A percentile compares a stretch with the other conserved stretches of the same genome.
Conservation (phyloP, 2,888 invertebrate species). For the Caenorhabditis sulstoni region DNA sequence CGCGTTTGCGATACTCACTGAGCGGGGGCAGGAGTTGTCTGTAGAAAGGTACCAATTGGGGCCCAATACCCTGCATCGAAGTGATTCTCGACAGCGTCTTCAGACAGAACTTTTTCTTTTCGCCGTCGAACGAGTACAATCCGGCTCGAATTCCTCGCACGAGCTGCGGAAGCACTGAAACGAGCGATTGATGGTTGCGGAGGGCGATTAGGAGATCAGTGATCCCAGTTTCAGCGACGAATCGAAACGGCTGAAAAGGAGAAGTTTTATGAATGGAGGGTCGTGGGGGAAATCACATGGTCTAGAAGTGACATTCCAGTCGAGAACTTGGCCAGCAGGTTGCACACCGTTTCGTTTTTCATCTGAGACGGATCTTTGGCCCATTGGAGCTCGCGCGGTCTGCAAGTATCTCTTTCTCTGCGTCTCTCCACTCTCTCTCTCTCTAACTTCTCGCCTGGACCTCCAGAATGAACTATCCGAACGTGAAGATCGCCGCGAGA, state of each 20-base stretch:
- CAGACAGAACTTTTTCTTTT: slow-evolving; percentile 69
- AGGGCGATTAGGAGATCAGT: slow-evolving; percentile 67
- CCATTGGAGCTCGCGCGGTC: slow-evolving; percentile 58
- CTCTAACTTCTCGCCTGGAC: slow-evolving; percentile 58
- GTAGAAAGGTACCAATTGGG: slow-evolving; percentile 96
- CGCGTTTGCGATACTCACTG: slow-evolving; percentile 83
- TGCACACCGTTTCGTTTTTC: slow-evolving; percentile 52
- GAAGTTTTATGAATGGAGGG: not conserved
- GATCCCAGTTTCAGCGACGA: slow-evolving; percentile 70
- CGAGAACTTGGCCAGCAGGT: slow-evolving; percentile 51
- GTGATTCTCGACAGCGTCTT: slow-evolving; percentile 66
- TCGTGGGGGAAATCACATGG: no score
- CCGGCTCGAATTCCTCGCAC: slow-evolving; percentile 71
- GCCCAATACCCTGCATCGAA: slow-evolving; percentile 87
- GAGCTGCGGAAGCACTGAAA: slow-evolving; percentile 53
- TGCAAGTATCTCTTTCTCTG: slow-evolving; percentile 7
- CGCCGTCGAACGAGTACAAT: slow-evolving; percentile 68
- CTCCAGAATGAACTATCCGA: slow-evolving; percentile 59
- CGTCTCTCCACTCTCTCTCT: not conserved
- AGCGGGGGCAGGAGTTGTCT: slow-evolving; percentile 92
- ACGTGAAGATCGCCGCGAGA: slow-evolving; percentile 65
- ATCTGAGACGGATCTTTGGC: slow-evolving; percentile 60
- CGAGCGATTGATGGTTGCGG: slow-evolving; percentile 36
- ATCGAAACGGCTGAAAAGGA: slow-evolving; percentile 66
- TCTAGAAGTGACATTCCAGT: slow-evolving; percentile 55